These are phyloP conservation scores for Gila robusta DNA, from an alignment of 2,797 vertebrate species.

Conservation along the genomic window DNA sequence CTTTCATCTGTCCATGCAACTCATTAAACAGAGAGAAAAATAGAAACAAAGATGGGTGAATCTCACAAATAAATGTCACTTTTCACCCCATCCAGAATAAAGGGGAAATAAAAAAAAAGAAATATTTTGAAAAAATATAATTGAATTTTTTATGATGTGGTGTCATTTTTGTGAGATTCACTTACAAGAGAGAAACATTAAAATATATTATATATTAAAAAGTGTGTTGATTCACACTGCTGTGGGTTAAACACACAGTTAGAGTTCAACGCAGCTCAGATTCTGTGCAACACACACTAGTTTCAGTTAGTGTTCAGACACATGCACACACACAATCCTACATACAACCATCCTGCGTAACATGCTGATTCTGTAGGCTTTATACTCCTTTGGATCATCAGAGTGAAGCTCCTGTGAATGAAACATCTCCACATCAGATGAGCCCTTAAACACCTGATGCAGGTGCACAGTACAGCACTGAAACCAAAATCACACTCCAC, in stretches of 20 bases:
- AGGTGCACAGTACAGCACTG: neutral
- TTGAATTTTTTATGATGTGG: fast-evolving
- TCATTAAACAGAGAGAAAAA: conserved; percentile 33
- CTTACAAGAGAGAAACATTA: conserved; percentile 54
- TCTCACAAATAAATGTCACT: neutral
- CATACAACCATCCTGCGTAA: conserved; percentile 99
- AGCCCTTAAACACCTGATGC: conserved; percentile 1
- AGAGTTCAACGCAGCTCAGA: conserved; percentile 48
- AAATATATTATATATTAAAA: conserved; percentile 3
- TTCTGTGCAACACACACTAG: conserved; percentile 54
- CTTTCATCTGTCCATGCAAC: conserved; percentile 35
- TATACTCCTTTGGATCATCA: conserved; percentile 91
- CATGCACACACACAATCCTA: conserved; percentile 75
- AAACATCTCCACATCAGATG: conserved; percentile 65
- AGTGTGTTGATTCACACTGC: conserved; percentile 65
- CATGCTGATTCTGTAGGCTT: conserved; percentile 91
- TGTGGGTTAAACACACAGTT: conserved; percentile 65
- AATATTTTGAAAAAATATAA: neutral
- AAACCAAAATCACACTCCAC: neutral
- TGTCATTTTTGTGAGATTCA: conserved; percentile 16
- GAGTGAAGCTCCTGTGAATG: conserved; percentile 89
- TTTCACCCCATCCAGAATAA: neutral
- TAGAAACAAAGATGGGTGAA: conserved; percentile 4
- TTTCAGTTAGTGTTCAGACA: conserved; percentile 40
- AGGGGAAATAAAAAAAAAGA: neutral